A percentile compares a stretch with the other conserved stretches of the same genome.
Conservation (phyloP, 2,113 vertebrate genomes). For the Atractosteus spatula region DNA sequence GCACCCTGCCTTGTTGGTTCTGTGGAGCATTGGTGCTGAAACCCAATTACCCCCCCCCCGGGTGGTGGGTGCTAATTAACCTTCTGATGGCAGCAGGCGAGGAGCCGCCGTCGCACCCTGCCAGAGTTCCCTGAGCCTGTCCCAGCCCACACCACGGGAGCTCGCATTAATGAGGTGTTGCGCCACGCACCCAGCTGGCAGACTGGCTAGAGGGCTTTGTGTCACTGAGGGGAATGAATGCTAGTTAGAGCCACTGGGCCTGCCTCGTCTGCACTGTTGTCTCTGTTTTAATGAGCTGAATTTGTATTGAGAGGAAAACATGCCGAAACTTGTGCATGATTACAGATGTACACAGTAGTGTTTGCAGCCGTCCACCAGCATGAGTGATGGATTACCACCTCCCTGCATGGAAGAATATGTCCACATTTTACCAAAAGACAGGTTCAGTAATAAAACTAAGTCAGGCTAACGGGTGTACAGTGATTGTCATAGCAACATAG, state of each 20-base stretch:
- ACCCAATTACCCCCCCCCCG: conserved; percentile 53
- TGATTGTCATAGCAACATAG: no score
- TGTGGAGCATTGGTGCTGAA: conserved; percentile 39
- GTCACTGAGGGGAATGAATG: neutral
- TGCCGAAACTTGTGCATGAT: no score
- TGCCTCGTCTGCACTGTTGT: neutral
- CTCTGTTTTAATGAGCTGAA: no score
- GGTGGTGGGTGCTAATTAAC: conserved; percentile 54
- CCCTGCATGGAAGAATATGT: no score
- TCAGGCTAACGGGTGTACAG: no score
- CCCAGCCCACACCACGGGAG: conserved; percentile 7
- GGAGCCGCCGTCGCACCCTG: conserved; percentile 29
- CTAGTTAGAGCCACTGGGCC: neutral
- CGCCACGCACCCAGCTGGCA: neutral
- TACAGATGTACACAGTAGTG: no score
- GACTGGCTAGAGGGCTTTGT: neutral
- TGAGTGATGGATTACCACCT: no score
- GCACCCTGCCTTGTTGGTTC: no score
- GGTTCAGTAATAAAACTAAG: no score
- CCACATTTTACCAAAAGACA: no score
- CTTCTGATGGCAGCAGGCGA: conserved; percentile 34
- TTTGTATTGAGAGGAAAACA: no score
- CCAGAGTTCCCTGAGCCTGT: neutral
- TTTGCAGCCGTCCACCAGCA: no score
- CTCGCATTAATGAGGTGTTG: neutral